Conservation (phyloP, 2,888 invertebrate genomes). For the Calliopum simillimum region DNA sequence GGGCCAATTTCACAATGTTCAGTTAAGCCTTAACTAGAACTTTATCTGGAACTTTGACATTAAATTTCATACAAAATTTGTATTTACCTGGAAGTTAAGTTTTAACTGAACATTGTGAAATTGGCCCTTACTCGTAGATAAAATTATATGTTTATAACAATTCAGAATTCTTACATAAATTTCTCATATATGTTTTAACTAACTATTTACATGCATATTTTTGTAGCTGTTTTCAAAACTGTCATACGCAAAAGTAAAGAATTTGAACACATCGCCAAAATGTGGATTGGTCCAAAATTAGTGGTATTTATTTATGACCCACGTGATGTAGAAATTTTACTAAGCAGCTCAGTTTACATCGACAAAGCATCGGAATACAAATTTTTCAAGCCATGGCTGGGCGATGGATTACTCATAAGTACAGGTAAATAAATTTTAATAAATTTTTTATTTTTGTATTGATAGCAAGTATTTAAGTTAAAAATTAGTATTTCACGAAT, state of each 20-base stretch:
- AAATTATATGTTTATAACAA: no score
- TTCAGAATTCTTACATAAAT: neutral
- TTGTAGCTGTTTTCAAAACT: slow-evolving; percentile 78
- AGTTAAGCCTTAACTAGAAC: no score
- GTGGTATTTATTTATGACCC: slow-evolving; percentile 81
- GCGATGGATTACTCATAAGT: slow-evolving; percentile 84
- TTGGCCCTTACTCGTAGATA: no score
- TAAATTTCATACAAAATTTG: no score
- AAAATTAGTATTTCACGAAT: no score
- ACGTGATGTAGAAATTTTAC: slow-evolving; percentile 80
- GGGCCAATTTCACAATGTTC: no score
- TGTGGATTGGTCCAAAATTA: slow-evolving; percentile 84
- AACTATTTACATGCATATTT: neutral
- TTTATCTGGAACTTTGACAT: no score
- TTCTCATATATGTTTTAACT: neutral
- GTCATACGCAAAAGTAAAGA: slow-evolving; percentile 67
- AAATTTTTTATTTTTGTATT: no score
- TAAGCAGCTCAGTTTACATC: slow-evolving; percentile 83
- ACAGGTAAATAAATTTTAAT: slow-evolving; percentile 70
- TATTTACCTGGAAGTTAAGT: no score
- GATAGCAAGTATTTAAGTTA: no score
- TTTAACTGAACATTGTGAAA: no score
- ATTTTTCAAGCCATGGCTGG: slow-evolving; percentile 87
- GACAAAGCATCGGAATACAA: slow-evolving; percentile 84
- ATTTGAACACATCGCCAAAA: slow-evolving; percentile 73